Evolutionary conservation across 2,888 invertebrate genomes (phyloP).

Genomic region (Trimorus sp.): DNA sequence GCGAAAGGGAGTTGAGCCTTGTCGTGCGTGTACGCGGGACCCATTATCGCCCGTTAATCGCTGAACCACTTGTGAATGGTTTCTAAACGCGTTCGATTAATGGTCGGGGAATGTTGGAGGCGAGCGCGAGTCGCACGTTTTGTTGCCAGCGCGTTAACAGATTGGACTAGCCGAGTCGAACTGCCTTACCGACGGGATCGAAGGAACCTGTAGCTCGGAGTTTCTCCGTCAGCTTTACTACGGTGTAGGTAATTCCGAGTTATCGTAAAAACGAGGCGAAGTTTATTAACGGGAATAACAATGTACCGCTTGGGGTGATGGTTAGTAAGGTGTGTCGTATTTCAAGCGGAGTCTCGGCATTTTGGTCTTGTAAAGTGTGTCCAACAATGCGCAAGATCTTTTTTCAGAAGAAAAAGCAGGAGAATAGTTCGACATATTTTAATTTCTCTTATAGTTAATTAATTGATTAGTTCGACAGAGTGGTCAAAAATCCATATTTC

Average conservation of each 20-base stretch:
- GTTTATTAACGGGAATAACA: not conserved
- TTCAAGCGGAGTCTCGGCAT: not conserved
- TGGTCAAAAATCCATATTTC: slow-evolving; percentile 12
- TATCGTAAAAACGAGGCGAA: too few species aligned
- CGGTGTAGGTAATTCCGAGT: slow-evolving; percentile 1
- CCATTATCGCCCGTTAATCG: slow-evolving; percentile 35
- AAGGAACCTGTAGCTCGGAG: slow-evolving; percentile 32
- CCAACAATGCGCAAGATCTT: slow-evolving; percentile 12
- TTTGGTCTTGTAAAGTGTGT: slow-evolving; percentile 13
- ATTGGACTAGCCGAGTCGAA: slow-evolving; percentile 1
- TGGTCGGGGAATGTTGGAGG: not conserved
- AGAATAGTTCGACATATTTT: not conserved
- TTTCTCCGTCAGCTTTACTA: not conserved
- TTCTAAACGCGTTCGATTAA: slow-evolving; percentile 16
- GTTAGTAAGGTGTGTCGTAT: too few species aligned
- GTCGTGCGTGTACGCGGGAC: slow-evolving; percentile 1
- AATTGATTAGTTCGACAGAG: slow-evolving; percentile 4
- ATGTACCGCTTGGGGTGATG: too few species aligned
- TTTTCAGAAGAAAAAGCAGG: too few species aligned
- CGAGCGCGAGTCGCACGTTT: not conserved
- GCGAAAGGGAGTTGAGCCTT: too few species aligned
- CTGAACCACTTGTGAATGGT: slow-evolving; percentile 24
- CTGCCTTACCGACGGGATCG: slow-evolving; percentile 71
- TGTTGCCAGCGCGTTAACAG: slow-evolving; percentile 3
- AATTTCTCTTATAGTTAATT: not conserved